A percentile compares a stretch with the other conserved stretches of the same genome.
Conservation (phyloP, 2,113 vertebrate species). For the Phodopus roborovskii region DNA sequence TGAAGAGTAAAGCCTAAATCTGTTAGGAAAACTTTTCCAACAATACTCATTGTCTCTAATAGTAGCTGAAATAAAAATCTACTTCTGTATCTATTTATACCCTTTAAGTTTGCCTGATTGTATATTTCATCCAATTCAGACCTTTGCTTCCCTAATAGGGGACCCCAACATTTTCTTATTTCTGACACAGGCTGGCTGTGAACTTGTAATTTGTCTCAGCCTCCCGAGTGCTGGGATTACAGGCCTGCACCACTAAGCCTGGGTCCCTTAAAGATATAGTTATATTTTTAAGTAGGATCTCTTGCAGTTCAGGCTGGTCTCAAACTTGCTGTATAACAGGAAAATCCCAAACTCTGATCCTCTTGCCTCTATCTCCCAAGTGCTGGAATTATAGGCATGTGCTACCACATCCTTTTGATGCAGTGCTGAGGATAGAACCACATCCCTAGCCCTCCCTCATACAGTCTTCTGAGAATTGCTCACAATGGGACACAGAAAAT, state of each 20-base stretch:
- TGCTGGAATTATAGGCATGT: neutral
- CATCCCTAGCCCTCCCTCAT: neutral
- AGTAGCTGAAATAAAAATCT: conserved; percentile 70
- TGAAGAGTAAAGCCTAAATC: conserved; percentile 59
- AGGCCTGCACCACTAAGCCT: neutral
- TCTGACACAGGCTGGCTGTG: neutral
- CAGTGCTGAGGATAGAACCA: neutral
- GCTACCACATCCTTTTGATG: neutral
- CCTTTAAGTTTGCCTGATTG: conserved; percentile 33
- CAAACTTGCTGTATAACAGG: neutral
- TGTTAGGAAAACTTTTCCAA: conserved; percentile 63
- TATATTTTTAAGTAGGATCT: neutral
- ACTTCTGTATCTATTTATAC: conserved; percentile 51
- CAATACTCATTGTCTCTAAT: conserved; percentile 65
- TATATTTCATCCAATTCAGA: conserved; percentile 35
- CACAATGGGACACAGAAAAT: neutral
- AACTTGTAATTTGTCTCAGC: neutral
- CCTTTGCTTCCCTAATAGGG: conserved; percentile 3
- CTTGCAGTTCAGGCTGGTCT: neutral
- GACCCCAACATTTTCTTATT: neutral
- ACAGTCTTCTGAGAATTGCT: conserved; percentile 21
- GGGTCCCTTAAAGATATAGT: neutral
- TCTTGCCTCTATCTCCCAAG: neutral
- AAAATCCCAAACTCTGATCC: neutral
- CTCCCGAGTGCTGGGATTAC: neutral